Percentiles rank a stretch among this genome's conserved stretches.
Conservation (phyloP, 2,113 vertebrate species). For the Sula dactylatra region DNA sequence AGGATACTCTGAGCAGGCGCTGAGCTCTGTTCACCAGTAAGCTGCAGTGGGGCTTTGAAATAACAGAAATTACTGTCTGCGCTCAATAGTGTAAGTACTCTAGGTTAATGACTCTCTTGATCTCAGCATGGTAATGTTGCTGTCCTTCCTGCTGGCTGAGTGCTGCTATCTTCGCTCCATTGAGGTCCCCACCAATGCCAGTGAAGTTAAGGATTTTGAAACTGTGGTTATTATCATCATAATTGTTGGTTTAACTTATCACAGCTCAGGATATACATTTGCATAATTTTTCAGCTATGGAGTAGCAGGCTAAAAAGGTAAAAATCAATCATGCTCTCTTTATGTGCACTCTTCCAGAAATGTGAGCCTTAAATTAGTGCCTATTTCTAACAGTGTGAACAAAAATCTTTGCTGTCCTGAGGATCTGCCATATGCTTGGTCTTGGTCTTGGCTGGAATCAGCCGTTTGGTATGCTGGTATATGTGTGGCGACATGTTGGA, state of each 20-base stretch:
- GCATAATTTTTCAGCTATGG: not conserved
- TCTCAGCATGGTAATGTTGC: not conserved
- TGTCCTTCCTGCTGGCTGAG: not conserved
- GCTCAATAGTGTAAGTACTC: not conserved
- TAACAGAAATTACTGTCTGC: not conserved
- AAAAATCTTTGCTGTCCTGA: not conserved
- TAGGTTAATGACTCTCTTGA: not conserved
- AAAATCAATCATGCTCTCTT: not conserved
- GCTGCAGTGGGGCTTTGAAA: slow-evolving; percentile 3
- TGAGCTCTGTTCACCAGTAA: not conserved
- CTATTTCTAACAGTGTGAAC: not conserved
- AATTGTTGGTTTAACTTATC: slow-evolving; percentile 13
- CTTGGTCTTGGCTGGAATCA: not conserved
- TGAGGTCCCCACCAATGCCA: not conserved
- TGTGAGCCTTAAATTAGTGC: not conserved
- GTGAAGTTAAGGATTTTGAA: not conserved
- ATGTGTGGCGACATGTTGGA: rapidly evolving
- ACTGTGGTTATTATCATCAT: not conserved
- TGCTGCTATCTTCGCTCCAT: not conserved
- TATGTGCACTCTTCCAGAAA: not conserved
- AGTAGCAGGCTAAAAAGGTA: not conserved
- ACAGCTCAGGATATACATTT: too few relatives aligned
- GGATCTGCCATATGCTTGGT: not conserved
- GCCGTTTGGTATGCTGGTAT: rapidly evolving
- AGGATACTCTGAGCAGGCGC: not conserved